These are phyloP conservation scores for Plutomurus gul DNA, from an alignment of 1,140 invertebrate species.

Conservation along the genomic window DNA sequence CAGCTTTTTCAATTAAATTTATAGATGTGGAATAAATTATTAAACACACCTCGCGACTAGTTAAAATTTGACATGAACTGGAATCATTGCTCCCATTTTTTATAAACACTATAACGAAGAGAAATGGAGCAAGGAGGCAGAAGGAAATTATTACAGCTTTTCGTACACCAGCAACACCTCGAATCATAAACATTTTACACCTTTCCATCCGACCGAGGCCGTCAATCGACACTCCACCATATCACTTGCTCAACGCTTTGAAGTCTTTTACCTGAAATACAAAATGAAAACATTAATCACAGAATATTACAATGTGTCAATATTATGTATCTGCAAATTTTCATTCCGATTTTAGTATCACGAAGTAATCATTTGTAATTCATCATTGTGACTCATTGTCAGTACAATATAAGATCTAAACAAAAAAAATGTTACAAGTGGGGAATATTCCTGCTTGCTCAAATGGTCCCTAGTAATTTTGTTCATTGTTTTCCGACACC, in stretches of 20 bases:
- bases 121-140: conserved; percentile 39
- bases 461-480: too few relatives aligned
- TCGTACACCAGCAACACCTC: conserved; percentile 39
- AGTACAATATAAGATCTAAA: too few relatives aligned
- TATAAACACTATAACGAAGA: conserved; percentile 44
- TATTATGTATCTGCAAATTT: too few relatives aligned
- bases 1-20: too few relatives aligned
- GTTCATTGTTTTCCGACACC: too few relatives aligned
- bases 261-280: neutral
- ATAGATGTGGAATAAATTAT: neutral
- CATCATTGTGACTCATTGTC: too few relatives aligned
- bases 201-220: neutral
- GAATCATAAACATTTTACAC: conserved; percentile 46
- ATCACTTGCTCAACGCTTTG: neutral
- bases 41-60: conserved; percentile 49
- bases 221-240: neutral
- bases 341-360: too few relatives aligned
- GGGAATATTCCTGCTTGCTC: too few relatives aligned
- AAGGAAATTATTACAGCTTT: conserved; percentile 33
- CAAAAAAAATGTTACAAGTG: too few relatives aligned
- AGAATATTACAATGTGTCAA: neutral
- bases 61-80: conserved; percentile 42
- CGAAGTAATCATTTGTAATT: too few relatives aligned
- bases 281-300: neutral
- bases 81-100: conserved; percentile 42